These are phyloP conservation scores for Amphiprion percula DNA, from an alignment of 2,113 vertebrate species.

Conservation along the genomic window DNA sequence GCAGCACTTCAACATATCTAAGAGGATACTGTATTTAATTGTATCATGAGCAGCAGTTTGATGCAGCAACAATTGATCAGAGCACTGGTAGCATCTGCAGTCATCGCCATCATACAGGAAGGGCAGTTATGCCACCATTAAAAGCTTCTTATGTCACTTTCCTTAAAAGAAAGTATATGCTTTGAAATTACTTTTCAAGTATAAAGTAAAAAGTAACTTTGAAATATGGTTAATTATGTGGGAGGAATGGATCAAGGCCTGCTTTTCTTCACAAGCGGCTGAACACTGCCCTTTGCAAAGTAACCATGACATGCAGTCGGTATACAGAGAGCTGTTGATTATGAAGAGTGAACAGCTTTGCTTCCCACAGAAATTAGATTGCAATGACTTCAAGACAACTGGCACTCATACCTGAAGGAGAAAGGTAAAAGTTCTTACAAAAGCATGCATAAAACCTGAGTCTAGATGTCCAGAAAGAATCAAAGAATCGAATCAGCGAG, in stretches of 20 bases:
- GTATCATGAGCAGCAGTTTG: neutral
- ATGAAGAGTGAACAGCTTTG: constrained; percentile 17
- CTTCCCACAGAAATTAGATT: neutral
- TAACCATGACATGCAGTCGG: constrained; percentile 8
- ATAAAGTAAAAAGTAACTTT: constrained; percentile 29
- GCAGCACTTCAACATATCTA: neutral
- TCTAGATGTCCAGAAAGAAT: neutral
- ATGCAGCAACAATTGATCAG: neutral
- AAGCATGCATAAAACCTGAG: neutral
- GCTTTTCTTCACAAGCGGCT: constrained; percentile 1
- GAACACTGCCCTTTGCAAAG: constrained; percentile 21
- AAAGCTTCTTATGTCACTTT: neutral
- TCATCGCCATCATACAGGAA: neutral
- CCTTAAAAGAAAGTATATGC: neutral
- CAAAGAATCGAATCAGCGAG: no score
- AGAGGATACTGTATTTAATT: neutral
- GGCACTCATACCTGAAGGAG: neutral
- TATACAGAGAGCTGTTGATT: neutral
- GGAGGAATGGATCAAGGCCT: constrained; percentile 18
- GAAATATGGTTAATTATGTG: constrained; percentile 41
- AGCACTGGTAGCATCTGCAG: neutral
- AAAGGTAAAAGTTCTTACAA: neutral
- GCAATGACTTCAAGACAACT: neutral
- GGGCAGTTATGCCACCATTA: neutral
- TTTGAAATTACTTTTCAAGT: constrained; percentile 8